These are phyloP conservation scores for Eulemur coronatus DNA, from an alignment of 2,797 vertebrate genomes.

Conservation along the genomic window DNA sequence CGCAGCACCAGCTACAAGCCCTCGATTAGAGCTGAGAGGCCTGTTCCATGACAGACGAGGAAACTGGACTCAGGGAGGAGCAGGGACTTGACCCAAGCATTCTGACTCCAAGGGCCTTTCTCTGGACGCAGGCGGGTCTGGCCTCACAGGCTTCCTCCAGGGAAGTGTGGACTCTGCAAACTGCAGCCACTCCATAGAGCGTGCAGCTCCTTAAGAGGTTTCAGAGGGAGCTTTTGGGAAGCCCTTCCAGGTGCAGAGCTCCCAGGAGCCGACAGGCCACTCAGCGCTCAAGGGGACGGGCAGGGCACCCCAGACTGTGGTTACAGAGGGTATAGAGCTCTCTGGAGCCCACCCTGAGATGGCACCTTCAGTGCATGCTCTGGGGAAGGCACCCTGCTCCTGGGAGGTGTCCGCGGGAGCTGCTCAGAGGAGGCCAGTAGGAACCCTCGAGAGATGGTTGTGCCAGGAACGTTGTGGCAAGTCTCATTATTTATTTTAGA, in stretches of 20 bases:
- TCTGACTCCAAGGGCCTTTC: not conserved
- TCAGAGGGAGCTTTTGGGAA: not conserved
- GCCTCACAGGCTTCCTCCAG: not conserved
- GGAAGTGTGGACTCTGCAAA: not conserved
- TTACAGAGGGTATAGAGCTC: not conserved
- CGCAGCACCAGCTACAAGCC: not conserved
- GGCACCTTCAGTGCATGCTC: not conserved
- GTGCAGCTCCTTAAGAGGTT: too few species aligned
- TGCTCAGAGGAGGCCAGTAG: not conserved
- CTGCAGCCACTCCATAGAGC: not conserved
- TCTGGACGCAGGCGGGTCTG: not conserved
- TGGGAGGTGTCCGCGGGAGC: not conserved
- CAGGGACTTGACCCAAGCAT: not conserved
- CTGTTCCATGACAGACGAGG: not conserved
- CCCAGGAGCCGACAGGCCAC: rapidly evolving
- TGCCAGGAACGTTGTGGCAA: not conserved
- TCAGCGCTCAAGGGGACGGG: not conserved
- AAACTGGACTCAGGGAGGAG: not conserved
- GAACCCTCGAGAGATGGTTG: not conserved
- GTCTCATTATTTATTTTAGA: not conserved
- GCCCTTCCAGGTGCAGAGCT: not conserved
- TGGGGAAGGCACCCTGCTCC: not conserved
- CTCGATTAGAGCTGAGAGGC: not conserved
- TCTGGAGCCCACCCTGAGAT: not conserved
- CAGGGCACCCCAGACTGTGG: not conserved